phyloP scores from a whole-genome alignment of 35 echinoderm and acorn worm genomes.

The Lytechinus pictus region DNA sequence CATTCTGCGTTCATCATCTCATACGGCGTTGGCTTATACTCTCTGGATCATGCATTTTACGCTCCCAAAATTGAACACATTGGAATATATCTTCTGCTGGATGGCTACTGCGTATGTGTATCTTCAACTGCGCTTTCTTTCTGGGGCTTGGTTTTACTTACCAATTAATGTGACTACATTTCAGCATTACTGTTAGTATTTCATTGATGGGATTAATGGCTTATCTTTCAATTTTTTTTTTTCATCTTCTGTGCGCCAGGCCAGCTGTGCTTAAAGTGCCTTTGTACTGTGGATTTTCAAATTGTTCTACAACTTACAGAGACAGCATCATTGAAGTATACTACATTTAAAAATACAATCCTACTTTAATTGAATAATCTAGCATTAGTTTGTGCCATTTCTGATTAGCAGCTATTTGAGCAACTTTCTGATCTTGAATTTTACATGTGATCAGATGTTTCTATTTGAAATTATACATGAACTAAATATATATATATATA shows the following conservation, averaged over 20 bases:
- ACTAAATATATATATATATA: too few species aligned
- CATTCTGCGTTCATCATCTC: neutral
- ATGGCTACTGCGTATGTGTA: neutral
- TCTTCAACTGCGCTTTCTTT: neutral
- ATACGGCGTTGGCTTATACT: neutral
- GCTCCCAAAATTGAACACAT: neutral
- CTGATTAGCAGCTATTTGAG: too few species aligned
- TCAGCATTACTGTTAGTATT: neutral
- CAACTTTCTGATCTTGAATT: too few species aligned
- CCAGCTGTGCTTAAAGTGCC: neutral
- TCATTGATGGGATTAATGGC: neutral
- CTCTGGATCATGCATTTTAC: neutral
- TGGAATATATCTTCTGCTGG: neutral
- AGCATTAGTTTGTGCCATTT: too few species aligned
- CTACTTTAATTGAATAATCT: too few species aligned
- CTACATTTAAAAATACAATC: too few species aligned
- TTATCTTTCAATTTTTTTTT: neutral
- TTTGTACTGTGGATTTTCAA: neutral
- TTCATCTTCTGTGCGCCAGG: neutral
- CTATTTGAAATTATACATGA: too few species aligned
- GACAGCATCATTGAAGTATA: neutral
- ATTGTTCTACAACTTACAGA: neutral
- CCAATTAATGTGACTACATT: neutral
- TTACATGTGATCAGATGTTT: too few species aligned
- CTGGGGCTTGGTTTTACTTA: neutral